A percentile compares a stretch with the other conserved stretches of the same genome.
These are phyloP conservation scores for Pseudonaja textilis DNA, from an alignment of 2,113 vertebrate species.

Conservation along the genomic window DNA sequence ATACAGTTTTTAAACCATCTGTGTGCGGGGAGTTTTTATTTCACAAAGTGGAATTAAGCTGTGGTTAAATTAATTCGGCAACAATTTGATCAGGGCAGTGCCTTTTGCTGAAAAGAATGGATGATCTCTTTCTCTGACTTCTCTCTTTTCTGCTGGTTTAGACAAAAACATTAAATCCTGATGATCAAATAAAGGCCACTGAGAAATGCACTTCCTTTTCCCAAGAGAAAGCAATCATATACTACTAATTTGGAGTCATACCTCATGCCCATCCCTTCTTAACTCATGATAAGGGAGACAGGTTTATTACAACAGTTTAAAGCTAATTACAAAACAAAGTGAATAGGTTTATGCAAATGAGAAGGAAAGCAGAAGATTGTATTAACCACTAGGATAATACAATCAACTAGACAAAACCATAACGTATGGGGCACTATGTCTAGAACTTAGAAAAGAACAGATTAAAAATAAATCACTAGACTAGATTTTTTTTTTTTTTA, in stretches of 20 bases:
- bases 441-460: neutral
- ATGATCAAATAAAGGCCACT: neutral
- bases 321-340: neutral
- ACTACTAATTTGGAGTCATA: neutral
- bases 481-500: neutral
- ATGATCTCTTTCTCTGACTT: neutral
- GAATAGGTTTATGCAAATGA: neutral
- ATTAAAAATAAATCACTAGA: constrained; percentile 22
- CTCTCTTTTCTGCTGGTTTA: neutral
- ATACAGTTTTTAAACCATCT: neutral
- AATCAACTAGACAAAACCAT: constrained; percentile 10
- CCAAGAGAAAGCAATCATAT: neutral
- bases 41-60: neutral
- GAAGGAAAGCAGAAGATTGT: neutral
- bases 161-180: neutral
- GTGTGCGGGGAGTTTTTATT: neutral
- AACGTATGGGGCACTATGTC: neutral
- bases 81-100: neutral
- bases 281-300: neutral
- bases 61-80: neutral
- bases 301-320: neutral
- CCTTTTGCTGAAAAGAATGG: neutral
- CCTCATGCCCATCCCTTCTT: neutral
- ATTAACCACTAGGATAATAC: neutral
- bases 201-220: neutral